phyloP scores from a whole-genome alignment of 2,888 invertebrate genomes.

The Archips xylosteana region DNA sequence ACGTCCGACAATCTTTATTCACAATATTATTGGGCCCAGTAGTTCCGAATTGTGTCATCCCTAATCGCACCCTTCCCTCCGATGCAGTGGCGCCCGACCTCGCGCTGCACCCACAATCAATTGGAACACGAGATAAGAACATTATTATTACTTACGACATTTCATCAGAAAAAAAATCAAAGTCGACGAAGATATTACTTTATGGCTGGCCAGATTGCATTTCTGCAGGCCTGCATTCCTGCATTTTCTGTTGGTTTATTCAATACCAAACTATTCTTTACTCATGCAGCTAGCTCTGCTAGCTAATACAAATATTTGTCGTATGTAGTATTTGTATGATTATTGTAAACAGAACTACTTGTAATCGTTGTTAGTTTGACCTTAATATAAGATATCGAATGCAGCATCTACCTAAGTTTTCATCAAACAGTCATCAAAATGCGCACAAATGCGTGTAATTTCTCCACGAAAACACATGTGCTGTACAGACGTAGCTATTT shows the following conservation, averaged over 20 bases:
- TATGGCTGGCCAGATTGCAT: slow-evolving; percentile 14
- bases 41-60: slow-evolving; percentile 20
- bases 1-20: too few relatives aligned
- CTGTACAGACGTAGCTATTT: too few relatives aligned
- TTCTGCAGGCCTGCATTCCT: not conserved
- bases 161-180: slow-evolving; percentile 34
- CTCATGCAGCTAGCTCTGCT: slow-evolving; percentile 11
- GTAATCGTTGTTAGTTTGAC: slow-evolving; percentile 18
- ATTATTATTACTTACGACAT: slow-evolving; percentile 37
- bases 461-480: too few relatives aligned
- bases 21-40: not conserved
- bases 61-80: slow-evolving; percentile 41
- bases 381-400: slow-evolving; percentile 17
- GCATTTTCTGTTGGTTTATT: not conserved
- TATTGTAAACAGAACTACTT: slow-evolving; percentile 21
- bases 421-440: not conserved
- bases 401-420: slow-evolving; percentile 4
- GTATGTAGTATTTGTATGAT: slow-evolving; percentile 24
- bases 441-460: too few relatives aligned
- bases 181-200: slow-evolving; percentile 19
- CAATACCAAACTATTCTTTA: not conserved
- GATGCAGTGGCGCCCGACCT: slow-evolving; percentile 55
- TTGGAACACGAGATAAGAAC: slow-evolving; percentile 39
- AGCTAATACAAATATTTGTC: not conserved
- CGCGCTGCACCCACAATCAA: slow-evolving; percentile 46